Evolutionary conservation across 2,797 vertebrate genomes (phyloP).

Genomic region (Gila robusta): DNA sequence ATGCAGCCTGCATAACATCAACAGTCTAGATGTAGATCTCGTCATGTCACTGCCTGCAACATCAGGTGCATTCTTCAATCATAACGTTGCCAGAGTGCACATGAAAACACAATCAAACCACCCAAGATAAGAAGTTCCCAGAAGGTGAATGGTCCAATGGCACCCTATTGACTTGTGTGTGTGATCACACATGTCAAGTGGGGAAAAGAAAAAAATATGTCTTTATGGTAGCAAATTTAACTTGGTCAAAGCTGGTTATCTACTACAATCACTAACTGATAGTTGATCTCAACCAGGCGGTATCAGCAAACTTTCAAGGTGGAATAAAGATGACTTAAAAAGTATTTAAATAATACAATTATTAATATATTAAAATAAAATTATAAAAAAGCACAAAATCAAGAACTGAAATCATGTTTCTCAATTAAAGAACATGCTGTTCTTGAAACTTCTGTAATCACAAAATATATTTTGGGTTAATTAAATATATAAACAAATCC

Average conservation of each 20-base stretch:
- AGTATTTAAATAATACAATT: not conserved
- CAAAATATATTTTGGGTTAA: too few relatives aligned
- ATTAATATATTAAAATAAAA: not conserved
- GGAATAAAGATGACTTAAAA: not conserved
- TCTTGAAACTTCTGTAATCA: not conserved
- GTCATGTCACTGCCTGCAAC: slow-evolving; percentile 58
- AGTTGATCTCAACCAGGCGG: not conserved
- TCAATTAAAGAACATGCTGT: not conserved
- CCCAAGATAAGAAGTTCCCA: slow-evolving; percentile 37
- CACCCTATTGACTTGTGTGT: not conserved
- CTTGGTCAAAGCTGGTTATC: not conserved
- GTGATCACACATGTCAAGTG: not conserved
- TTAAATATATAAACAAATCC: not conserved
- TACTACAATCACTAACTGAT: too few relatives aligned
- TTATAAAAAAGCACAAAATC: not conserved
- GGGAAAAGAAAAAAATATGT: not conserved
- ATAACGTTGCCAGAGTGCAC: slow-evolving; percentile 33
- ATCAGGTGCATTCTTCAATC: slow-evolving; percentile 49
- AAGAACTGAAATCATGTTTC: not conserved
- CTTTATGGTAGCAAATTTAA: not conserved
- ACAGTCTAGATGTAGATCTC: slow-evolving; percentile 41
- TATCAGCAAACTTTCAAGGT: not conserved
- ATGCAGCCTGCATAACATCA: slow-evolving; percentile 46
- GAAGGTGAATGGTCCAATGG: not conserved
- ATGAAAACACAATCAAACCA: slow-evolving; percentile 37